A percentile compares a stretch with the other conserved stretches of the same genome.
These are phyloP conservation scores for Pelodiscus sinensis DNA, from an alignment of 2,113 vertebrate species.

Conservation along the genomic window DNA sequence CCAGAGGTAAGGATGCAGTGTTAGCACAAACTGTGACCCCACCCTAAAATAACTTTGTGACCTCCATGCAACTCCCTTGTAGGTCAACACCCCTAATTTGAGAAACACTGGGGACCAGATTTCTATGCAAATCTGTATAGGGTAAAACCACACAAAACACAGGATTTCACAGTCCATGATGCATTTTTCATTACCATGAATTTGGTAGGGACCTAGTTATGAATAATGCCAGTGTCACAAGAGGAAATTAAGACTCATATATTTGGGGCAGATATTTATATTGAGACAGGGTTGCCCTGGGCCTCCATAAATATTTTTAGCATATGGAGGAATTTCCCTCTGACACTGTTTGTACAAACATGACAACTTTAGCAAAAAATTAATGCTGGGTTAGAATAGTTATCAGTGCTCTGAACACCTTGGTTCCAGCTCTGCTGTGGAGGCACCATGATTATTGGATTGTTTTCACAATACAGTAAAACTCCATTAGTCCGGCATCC, in stretches of 20 bases:
- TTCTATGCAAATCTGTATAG: too few species aligned
- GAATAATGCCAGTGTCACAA: background rate
- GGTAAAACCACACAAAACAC: too few species aligned
- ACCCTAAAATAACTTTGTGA: too few species aligned
- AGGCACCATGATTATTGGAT: background rate
- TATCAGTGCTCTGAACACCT: background rate
- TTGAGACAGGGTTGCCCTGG: conserved; percentile 14
- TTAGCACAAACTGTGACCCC: background rate
- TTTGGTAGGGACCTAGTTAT: background rate
- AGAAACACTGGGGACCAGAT: too few species aligned
- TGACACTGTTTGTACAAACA: background rate
- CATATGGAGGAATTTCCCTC: background rate
- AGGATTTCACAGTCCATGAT: too few species aligned
- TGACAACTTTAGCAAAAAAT: background rate
- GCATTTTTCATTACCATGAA: too few species aligned
- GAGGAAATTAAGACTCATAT: conserved; percentile 9
- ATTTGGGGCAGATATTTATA: background rate
- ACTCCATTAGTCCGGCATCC: too few species aligned
- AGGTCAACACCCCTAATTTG: too few species aligned
- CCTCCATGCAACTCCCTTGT: too few species aligned
- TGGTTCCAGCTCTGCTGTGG: background rate
- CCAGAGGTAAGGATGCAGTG: conserved; percentile 39
- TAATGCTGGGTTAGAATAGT: background rate
- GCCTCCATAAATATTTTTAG: background rate
- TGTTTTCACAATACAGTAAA: background rate